Evolutionary conservation across 2,888 invertebrate genomes (phyloP).

Genomic region (Bellardia pandia): DNA sequence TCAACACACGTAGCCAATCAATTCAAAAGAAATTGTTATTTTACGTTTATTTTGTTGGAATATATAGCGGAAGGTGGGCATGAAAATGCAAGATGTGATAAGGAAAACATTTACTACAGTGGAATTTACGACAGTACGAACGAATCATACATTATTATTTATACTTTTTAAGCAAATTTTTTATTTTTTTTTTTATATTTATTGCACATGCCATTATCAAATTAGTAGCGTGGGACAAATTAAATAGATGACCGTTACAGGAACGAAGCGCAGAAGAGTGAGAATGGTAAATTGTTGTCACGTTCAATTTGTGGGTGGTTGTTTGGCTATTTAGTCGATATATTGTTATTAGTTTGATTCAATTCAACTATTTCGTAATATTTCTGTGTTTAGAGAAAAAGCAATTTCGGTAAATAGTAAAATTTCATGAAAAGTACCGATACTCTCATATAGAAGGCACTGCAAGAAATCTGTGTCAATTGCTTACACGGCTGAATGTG

Average conservation of each 20-base stretch:
- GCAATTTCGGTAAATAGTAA: neutral
- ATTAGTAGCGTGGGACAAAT: constrained; percentile 66
- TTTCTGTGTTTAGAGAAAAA: neutral
- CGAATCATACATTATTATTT: neutral
- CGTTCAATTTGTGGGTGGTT: constrained; percentile 49
- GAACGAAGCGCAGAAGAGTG: neutral
- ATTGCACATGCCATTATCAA: constrained; percentile 58
- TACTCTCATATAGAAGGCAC: too few relatives aligned
- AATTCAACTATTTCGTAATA: constrained; percentile 60
- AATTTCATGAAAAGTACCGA: neutral
- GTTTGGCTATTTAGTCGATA: neutral
- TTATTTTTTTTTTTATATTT: constrained; percentile 17
- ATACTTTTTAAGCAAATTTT: neutral
- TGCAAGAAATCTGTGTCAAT: too few relatives aligned
- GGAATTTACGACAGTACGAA: neutral
- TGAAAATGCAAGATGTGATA: constrained; percentile 44
- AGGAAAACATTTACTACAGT: constrained; percentile 32
- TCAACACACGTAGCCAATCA: neutral
- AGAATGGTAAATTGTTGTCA: constrained; percentile 45
- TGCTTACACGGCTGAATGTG: too few relatives aligned
- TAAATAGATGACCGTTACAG: constrained; percentile 43
- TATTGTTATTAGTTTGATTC: constrained; percentile 41
- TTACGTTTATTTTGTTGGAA: constrained; percentile 53
- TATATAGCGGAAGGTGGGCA: constrained; percentile 26
- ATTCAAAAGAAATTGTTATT: constrained; percentile 17